phyloP scores from a whole-genome alignment of 2,888 invertebrate genomes.

The Neoscelio sp. region DNA sequence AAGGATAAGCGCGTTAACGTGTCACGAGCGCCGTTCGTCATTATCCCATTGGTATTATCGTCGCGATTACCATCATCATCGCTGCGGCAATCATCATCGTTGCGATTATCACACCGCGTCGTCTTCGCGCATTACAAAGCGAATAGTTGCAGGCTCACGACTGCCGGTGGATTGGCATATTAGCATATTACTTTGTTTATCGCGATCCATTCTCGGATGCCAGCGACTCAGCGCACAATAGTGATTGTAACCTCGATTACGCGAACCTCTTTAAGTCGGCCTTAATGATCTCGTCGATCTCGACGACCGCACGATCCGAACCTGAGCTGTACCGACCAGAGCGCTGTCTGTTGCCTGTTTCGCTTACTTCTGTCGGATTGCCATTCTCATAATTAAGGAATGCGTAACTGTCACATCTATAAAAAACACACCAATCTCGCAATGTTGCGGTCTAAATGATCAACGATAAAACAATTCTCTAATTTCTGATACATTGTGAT shows the following conservation, averaged over 20 bases:
- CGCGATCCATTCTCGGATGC: conserved; percentile 57
- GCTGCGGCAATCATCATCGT: conserved; percentile 35
- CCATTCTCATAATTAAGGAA: background rate
- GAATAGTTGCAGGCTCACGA: conserved; percentile 49
- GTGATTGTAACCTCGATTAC: conserved; percentile 59
- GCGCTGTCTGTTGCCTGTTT: background rate
- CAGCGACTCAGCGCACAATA: conserved; percentile 49
- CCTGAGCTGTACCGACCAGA: background rate
- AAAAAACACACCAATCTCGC: no score
- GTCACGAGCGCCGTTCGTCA: conserved; percentile 50
- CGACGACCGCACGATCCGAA: conserved; percentile 23
- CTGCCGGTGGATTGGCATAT: conserved; percentile 57
- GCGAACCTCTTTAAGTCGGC: conserved; percentile 48
- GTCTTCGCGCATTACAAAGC: conserved; percentile 61
- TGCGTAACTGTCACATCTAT: no score
- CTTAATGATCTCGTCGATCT: conserved; percentile 45
- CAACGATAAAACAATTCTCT: background rate
- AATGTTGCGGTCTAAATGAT: no score
- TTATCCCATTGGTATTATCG: conserved; percentile 53
- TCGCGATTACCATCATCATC: conserved; percentile 47
- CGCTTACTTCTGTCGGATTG: no score
- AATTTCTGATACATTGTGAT: background rate
- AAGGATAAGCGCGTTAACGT: conserved; percentile 42
- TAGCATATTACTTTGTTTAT: conserved; percentile 67
- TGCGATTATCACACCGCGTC: conserved; percentile 41